Base-by-base conservation (phyloP, 1,140 invertebrate species). In the Meloidogyne exigua region DNA sequence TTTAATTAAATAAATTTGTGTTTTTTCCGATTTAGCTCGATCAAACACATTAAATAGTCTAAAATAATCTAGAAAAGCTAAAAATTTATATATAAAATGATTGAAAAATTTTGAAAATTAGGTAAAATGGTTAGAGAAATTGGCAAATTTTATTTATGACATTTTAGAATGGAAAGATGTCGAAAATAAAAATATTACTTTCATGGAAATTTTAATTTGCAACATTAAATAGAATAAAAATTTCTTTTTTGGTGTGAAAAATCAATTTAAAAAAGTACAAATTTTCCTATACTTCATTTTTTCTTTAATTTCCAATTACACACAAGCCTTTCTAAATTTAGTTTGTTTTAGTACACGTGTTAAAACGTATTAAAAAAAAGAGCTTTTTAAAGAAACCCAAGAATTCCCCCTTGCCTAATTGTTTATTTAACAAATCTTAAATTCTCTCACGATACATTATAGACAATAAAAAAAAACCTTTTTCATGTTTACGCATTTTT, bases 321-420 rank as follows among this genome's bases (percentile, higher is more conserved):
- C 21, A 67, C 23, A 28, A 26, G 65, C 66, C n/a, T 67, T 67
- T 28, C 66, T 67, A 28, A 67, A 28, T 32, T 67, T 67, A 28
- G n/a, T 67, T 67, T 67, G 11, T 57, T 57, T 57, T n/a, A 57
- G 49, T 57, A 57, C 49, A 57, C 49, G 49, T 57, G 49, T n/a
- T 57, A n/a, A 57, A 57, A 57, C 18, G 15, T 7, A 15, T 49
- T 3, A 18, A 3, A 49, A 49, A 49, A 49, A 49, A 49, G 18
- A 5, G 4, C 18, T 57, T 57, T 57, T 57, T 57, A 57, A 12
- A 57, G 18, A 57, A 57, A 57, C 36, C 36, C 66, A 28, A 67
- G 66, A 28, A 67, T 39, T 32, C 26, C 26, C 25, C 65, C 65
- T 67, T 67, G 5, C 66, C 36, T 23, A 21, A 18, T n/a, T 57